A percentile compares a stretch with the other conserved stretches of the same genome.
Evolutionary conservation across 2,888 invertebrate genomes (phyloP).

Genomic region (Mesorhabditis belari): DNA sequence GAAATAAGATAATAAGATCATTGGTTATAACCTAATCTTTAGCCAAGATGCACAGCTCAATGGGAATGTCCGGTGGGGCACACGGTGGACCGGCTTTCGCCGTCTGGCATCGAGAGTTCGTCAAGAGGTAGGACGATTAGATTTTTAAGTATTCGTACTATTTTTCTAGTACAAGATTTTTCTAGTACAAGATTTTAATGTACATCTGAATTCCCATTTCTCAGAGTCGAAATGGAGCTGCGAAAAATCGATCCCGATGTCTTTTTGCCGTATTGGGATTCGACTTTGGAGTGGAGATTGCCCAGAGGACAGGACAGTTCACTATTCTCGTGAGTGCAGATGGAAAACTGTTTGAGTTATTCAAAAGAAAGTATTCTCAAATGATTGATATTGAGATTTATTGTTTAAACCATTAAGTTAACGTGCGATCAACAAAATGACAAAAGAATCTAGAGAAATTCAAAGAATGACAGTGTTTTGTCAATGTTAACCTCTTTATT

Average conservation of each 20-base stretch:
- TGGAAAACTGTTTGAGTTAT: not conserved
- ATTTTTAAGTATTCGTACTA: not conserved
- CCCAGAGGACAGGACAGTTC: conserved; percentile 35
- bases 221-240: conserved; percentile 37
- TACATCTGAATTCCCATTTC: too few species aligned
- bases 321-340: conserved; percentile 16
- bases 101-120: conserved; percentile 6
- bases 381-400: too few species aligned
- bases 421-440: too few species aligned
- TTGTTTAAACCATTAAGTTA: too few species aligned
- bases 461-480: too few species aligned
- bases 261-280: conserved; percentile 35
- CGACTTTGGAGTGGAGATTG: conserved; percentile 24
- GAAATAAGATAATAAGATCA: too few species aligned
- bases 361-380: not conserved
- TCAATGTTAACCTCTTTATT: too few species aligned
- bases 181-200: too few species aligned
- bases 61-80: conserved; percentile 39
- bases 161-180: too few species aligned
- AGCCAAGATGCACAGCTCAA: conserved; percentile 37
- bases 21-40: too few species aligned
- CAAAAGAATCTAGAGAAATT: too few species aligned
- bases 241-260: conserved; percentile 35
- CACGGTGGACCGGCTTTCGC: conserved; percentile 36
- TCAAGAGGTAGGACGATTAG: conserved; percentile 15